Percentiles rank a stretch among this genome's conserved stretches.
Conservation (phyloP, 2,888 invertebrate species). For the Melieria crassipennis region DNA sequence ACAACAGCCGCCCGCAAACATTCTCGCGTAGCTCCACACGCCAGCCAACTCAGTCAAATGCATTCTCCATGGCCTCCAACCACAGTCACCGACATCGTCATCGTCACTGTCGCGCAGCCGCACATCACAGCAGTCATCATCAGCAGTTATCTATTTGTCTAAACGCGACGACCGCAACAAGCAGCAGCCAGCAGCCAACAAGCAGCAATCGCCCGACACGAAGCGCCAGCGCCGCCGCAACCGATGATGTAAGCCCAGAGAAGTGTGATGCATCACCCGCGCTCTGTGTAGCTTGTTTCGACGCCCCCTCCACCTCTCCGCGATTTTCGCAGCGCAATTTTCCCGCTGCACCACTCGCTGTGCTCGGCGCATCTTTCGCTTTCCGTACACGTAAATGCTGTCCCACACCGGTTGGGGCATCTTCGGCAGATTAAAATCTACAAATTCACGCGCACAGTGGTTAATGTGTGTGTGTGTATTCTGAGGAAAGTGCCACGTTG, state of each 20-base stretch:
- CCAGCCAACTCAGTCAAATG: constrained; percentile 42
- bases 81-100: constrained; percentile 14
- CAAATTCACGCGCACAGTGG: constrained; percentile 28
- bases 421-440: constrained; percentile 31
- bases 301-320: not conserved
- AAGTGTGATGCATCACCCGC: constrained; percentile 34
- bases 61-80: constrained; percentile 47
- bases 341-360: no score
- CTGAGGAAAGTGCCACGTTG: not conserved
- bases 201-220: not conserved
- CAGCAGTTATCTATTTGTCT: constrained; percentile 3
- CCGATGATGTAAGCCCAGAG: constrained; percentile 29
- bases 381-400: constrained; percentile 18
- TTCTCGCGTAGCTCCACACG: constrained; percentile 20
- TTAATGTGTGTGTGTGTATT: not conserved
- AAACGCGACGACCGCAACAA: constrained; percentile 10
- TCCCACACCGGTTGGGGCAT: constrained; percentile 29
- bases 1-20: constrained; percentile 23
- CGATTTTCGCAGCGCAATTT: not conserved
- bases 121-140: constrained; percentile 21
- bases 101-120: not conserved
- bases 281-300: constrained; percentile 12
- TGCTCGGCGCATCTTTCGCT: not conserved
- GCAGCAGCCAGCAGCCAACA: constrained; percentile 4
- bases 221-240: not conserved